phyloP scores from a whole-genome alignment of 1,140 invertebrate genomes.

The Odontomachus brunneus region DNA sequence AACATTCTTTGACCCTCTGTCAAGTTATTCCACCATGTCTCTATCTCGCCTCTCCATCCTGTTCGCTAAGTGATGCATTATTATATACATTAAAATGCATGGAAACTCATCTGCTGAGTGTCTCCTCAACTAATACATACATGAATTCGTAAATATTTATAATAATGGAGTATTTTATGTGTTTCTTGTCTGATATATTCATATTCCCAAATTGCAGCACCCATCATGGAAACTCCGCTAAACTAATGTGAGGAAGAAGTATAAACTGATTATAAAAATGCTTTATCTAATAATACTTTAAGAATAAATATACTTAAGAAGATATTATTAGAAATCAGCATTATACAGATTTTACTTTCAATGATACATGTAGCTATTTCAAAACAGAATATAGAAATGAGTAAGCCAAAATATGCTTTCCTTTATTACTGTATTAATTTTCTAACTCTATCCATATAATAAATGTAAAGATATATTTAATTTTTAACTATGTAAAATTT shows the following conservation, averaged over 20 bases:
- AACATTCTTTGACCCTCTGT: conserved; percentile 92
- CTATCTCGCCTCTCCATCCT: conserved; percentile 87
- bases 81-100: conserved; percentile 61
- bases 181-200: conserved; percentile 91
- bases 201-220: conserved; percentile 95
- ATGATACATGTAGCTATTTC: neutral
- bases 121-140: conserved; percentile 76
- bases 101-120: conserved; percentile 31
- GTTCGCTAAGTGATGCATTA: conserved; percentile 81
- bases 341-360: neutral
- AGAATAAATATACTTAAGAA: conserved; percentile 29
- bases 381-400: neutral
- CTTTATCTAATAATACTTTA: conserved; percentile 34
- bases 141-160: conserved; percentile 82
- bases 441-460: neutral
- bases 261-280: conserved; percentile 13
- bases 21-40: conserved; percentile 91
- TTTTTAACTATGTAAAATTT: neutral
- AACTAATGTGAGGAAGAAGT: conserved; percentile 86
- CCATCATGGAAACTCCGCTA: conserved; percentile 89
- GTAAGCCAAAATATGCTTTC: conserved; percentile 29
- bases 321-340: conserved; percentile 12
- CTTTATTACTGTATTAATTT: neutral
- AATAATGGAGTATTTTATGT: conserved; percentile 86
- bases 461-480: neutral